Base-by-base conservation (phyloP, 2,797 vertebrate species). In the Eidolon dupreanum region DNA sequence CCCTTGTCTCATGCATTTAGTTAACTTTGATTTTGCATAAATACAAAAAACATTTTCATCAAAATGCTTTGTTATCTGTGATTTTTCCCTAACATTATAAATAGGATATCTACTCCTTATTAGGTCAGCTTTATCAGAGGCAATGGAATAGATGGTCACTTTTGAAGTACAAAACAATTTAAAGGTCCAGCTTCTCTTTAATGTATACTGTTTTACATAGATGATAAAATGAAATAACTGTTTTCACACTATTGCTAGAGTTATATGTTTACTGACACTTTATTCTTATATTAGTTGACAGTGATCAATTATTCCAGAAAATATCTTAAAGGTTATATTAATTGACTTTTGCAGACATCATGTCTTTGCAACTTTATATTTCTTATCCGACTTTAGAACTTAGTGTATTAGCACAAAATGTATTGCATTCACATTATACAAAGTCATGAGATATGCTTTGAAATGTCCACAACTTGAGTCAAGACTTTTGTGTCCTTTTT, bases 81-180 rank as follows among this genome's bases (percentile, higher is more conserved):
- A 86, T 71, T 38, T 51, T 8, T 2, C 26, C 0, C 46, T 19
- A 74, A 53, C 22, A 16, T 83, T 59, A 36, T 57, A 66, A 74
- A 38, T 92, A 85, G 22, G 5, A 31, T 75, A 65, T 65, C 4
- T 46, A 24, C 16, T 91, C 17, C 61, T 88, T 2, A 65, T 94
- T 92, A 86, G 49, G 17, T 79, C 55, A 93, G 6, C 9, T 11
- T 94, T 87, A 88, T 2, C 38, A 88, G 46, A 59, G 41, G 5
- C 51, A 77, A 43, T 65, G 15, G 15, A 68, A 53, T 70, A 92
- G n/a, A 74, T 51, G 4, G 82, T 91, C 22, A 61, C 3, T 87
- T 96, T 89, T 75, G 49, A 95, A 79, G 31, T 79, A 71, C 6
- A 82, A 88, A 90, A 65, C 28, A 95, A 41, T 55, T 53, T 65